phyloP scores from a whole-genome alignment of 2,113 vertebrate genomes.

The Mesocricetus auratus region DNA sequence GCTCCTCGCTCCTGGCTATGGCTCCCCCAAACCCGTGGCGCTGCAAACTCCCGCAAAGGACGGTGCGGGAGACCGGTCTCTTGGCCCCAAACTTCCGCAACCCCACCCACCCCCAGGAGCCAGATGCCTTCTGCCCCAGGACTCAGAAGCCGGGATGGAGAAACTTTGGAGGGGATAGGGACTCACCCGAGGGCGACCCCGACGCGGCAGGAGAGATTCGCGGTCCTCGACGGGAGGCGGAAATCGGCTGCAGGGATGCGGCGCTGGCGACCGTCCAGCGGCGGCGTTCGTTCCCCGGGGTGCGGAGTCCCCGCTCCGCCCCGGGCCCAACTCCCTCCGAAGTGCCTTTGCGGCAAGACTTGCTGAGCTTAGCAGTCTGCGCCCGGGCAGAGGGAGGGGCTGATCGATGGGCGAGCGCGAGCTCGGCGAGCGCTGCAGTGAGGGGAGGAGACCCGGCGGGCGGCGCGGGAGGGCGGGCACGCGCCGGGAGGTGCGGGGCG shows the following conservation, averaged over 20 bases:
- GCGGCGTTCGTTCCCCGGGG: constrained; percentile 18
- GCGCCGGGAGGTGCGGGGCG: background rate
- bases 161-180: constrained; percentile 68
- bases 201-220: background rate
- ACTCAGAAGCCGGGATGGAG: background rate
- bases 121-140: background rate
- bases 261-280: background rate
- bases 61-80: background rate
- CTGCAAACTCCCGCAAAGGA: constrained; percentile 26
- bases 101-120: background rate
- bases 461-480: constrained; percentile 30
- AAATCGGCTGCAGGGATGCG: background rate
- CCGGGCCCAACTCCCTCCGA: constrained; percentile 73
- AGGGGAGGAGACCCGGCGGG: constrained; percentile 11
- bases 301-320: constrained; percentile 60
- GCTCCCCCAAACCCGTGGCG: background rate
- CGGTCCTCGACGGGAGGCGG: background rate
- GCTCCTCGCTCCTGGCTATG: background rate
- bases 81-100: constrained; percentile 31
- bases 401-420: constrained; percentile 45
- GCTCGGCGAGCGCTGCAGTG: constrained; percentile 59
- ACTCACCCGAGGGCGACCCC: constrained; percentile 68
- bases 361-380: constrained; percentile 77
- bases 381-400: constrained; percentile 54
- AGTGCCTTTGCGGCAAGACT: constrained; percentile 79